Percentiles rank a stretch among this genome's conserved stretches.
phyloP scores from a whole-genome alignment of 2,113 vertebrate genomes.

The Scalopus aquaticus region DNA sequence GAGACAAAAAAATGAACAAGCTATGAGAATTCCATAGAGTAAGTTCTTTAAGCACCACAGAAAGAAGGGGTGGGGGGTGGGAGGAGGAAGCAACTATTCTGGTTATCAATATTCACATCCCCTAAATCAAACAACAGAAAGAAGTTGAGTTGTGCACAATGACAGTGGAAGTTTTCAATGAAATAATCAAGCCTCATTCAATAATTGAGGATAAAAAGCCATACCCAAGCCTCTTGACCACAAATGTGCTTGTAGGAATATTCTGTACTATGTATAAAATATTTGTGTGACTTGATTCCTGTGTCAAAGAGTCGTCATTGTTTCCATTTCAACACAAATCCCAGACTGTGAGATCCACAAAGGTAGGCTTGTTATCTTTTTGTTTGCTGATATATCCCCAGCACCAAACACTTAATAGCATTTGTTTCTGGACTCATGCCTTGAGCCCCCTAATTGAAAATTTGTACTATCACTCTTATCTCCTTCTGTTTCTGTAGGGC shows the following conservation, averaged over 20 bases:
- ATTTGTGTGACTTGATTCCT: not conserved
- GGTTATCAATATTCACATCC: not conserved
- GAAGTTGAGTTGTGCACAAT: not conserved
- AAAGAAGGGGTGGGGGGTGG: not conserved
- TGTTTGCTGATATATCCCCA: not conserved
- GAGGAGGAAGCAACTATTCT: not conserved
- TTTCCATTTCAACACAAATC: conserved; percentile 27
- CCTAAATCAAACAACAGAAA: not conserved
- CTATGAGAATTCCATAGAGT: not conserved
- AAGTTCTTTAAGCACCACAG: not conserved
- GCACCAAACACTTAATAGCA: not conserved
- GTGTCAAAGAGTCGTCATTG: not conserved
- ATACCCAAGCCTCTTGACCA: not conserved
- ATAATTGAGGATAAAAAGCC: not conserved
- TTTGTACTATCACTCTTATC: not conserved
- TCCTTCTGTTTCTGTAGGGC: not conserved
- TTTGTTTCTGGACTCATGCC: not conserved
- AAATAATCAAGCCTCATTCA: conserved; percentile 10
- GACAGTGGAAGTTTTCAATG: not conserved
- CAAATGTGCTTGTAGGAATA: conserved; percentile 31
- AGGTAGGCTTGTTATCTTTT: not conserved
- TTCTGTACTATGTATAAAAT: not conserved
- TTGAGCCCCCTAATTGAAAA: conserved; percentile 9
- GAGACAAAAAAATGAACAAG: not conserved
- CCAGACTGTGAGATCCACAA: not conserved